Base-by-base conservation (phyloP, 1,140 invertebrate species). In the Pseudomyrmex gracilis region DNA sequence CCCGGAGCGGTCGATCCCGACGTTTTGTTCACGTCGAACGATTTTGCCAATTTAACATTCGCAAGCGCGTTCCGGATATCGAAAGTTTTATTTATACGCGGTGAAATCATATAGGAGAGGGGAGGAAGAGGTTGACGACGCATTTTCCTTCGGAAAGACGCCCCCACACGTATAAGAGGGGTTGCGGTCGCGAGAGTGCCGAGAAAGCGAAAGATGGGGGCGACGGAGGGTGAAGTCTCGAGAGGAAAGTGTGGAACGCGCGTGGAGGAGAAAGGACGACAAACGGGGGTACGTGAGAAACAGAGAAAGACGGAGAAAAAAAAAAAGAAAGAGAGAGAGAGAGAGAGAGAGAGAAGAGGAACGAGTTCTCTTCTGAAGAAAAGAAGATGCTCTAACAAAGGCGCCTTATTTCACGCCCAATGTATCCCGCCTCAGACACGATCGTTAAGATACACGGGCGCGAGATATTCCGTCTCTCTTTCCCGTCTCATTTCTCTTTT, bases 351-450 rank as follows among this genome's bases (percentile, higher is more conserved):
- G 10, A 34, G 45, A 7, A 10, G 34, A 71, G 49, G 55, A 70
- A 74, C 67, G 86, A 67, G 60, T 45, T 34, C 82, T 47, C 66
- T 57, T 84, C 73, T 51, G 78, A 90, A 90, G 88, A 90, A 90
- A 89, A 84, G 34, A 34, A 34, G 80, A 71, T 73, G 67, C 85
- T 83, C 77, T 87, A 91, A 92, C 90, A 91, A 91, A 92, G 90
- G 89, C 87, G 85, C 66, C 87, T 89, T 92, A 91, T 92, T 92
- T 92, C 90, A 91, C 91, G 91, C 90, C 87, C 91, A 90, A 92
- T 92, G 89, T 92, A 91, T 68, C 89, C 89, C 76, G 77, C 90
- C 89, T 91, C 90, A 91, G 91, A 91, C 90, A 92, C 86, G 91
- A 92, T 92, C 91, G 90, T 92, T 92, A 92, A 91, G 91, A 92